Evolutionary conservation across 2,113 vertebrate genomes (phyloP), one percentile per base, ranked within the genome.

Genomic region (Anguilla japonica): DNA sequence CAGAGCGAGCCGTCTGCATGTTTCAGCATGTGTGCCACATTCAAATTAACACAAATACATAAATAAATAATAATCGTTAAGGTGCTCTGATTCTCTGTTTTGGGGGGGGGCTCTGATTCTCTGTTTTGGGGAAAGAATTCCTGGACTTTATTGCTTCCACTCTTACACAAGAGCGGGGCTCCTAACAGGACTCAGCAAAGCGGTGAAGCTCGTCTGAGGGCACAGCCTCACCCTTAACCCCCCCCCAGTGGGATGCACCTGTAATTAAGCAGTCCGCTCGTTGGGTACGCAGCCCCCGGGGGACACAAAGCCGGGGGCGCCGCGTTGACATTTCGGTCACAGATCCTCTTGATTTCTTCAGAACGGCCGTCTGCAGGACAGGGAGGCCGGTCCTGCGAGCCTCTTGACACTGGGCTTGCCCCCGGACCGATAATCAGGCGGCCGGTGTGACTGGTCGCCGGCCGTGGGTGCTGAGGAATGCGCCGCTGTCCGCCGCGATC

Each of bases 391-490:
- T 84, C 87, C 71, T 83, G 88, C 84, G 80, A 79, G 87, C 92
- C 88, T 90, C 53, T 46, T 6, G 79, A 85, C 50, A 43, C 89
- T 89, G 84, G 81, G 90, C 92, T 89, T 87, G 83, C 87, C 86
- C 90, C 87, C 87, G 91, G 92, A 90, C n/a, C 53, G 8, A 78
- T 91, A 92, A 93, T 93, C 88, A 88, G 84, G 75, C 53, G n/a
- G n/a, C 84, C 60, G 2, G 88, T 86, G 91, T 85, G 56, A 41
- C 83, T 67, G 41, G 29, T 67, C 56, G 57, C 83, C 89, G 81
- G 86, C 88, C 84, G 91, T 92, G 91, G 85, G 79, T 87, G 82
- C 5, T 88, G 82, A 93, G 89, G 89, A 89, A 92, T 88, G 50
- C 84, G 82, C 81, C 88, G 90, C 91, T 87, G 88, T 86, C 92